Evolutionary conservation across 2,113 vertebrate genomes (phyloP).

Genomic region (Gymnorhina tibicen): DNA sequence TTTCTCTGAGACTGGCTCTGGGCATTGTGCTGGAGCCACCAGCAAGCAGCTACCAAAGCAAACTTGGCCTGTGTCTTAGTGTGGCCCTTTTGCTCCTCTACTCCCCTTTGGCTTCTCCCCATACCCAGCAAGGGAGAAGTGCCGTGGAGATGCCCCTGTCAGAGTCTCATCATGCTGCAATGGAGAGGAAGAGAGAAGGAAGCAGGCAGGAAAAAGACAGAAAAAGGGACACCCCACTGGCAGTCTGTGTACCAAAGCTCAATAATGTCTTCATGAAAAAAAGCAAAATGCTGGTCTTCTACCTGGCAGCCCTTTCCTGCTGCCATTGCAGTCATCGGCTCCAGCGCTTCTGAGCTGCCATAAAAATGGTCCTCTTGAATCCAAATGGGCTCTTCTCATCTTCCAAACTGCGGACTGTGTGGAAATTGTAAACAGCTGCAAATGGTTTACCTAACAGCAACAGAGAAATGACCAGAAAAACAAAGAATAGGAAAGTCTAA

Average conservation of each 20-base stretch:
- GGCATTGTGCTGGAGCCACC: background rate
- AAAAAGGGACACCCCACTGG: background rate
- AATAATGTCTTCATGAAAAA: background rate
- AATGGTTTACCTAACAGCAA: background rate
- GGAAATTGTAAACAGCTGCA: background rate
- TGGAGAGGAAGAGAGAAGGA: background rate
- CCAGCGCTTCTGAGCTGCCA: rapidly evolving
- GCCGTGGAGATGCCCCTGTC: background rate
- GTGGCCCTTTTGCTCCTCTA: background rate
- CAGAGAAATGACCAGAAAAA: background rate
- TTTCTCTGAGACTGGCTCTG: background rate
- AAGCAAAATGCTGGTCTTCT: background rate
- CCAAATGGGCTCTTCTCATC: background rate
- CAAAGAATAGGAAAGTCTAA: background rate
- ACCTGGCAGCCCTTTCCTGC: background rate
- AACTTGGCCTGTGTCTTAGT: background rate
- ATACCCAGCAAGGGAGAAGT: rapidly evolving
- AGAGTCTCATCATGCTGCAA: background rate
- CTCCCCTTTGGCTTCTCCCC: background rate
- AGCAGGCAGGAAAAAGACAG: background rate
- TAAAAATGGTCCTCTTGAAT: background rate
- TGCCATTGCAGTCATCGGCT: background rate
- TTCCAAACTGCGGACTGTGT: background rate
- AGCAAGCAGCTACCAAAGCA: background rate
- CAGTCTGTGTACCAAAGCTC: background rate